Base-by-base conservation (phyloP, 2,888 invertebrate genomes). In the Nymphalis polychloros region DNA sequence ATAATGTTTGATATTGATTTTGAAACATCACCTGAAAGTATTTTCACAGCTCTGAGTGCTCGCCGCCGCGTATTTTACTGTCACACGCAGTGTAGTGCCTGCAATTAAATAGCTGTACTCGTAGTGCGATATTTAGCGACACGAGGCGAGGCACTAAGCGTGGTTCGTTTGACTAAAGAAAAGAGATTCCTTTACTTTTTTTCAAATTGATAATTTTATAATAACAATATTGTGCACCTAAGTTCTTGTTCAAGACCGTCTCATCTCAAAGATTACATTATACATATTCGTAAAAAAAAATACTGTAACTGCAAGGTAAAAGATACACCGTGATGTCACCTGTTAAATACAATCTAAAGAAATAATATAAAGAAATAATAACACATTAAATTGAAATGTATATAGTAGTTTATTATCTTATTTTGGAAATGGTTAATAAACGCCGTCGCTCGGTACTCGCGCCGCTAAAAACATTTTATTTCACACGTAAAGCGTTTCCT, bases 71-170 rank as follows among this genome's bases (percentile, higher is more conserved):
- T 69, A 75, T 72, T 77, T 73, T 73, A 72, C 70, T 72, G 75
- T 72, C 74, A 69, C 69, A 72, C 68, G 74, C 75, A 77, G 75
- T 65, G 63, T 68, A 48, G 69, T 63, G 67, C 27, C 57, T 49
- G 76, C 76, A 79, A 80, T 81, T 79, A 79, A 77, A 76, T 19
- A 19, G n/a, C 3, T 17, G 2, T 77, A 76, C 76, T 41, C 41
- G 41, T 41, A 76, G 76, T 74, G 75, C 73, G 70, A 75, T 70
- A 75, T 79, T 79, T 76, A 78, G 60, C 75, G 64, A 71, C 76
- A 63, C 65, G 72, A 63, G 70, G 64, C 65, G 72, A 63, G 70
- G 64, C 57, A 65, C 57, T 69, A 57, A 65, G 60, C 65, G 48
- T 48, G 16, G n/a, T 16, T 19, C 17, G 49, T 47, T 50, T 35